phyloP scores from a whole-genome alignment of 2,888 invertebrate genomes.

The Spilarctia lutea region DNA sequence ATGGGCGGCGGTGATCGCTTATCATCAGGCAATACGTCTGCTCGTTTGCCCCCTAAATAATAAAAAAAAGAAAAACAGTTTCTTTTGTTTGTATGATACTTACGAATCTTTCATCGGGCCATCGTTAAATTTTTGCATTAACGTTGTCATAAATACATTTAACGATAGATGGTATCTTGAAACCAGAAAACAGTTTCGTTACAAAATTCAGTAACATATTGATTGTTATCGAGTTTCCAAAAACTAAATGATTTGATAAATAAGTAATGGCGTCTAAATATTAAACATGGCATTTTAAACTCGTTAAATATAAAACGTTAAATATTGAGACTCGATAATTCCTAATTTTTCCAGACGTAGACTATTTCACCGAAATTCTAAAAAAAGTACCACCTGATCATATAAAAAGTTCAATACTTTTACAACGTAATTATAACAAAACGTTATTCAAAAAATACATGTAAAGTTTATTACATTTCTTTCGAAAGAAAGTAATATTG shows the following conservation, averaged over 20 bases:
- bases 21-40: too few species aligned
- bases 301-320: background rate
- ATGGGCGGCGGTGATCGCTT: too few species aligned
- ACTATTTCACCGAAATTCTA: background rate
- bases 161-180: background rate
- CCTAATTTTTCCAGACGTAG: background rate
- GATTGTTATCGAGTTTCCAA: background rate
- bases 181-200: background rate
- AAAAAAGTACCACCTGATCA: background rate
- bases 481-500: conserved; percentile 3
- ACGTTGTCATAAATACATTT: background rate
- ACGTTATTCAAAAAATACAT: background rate
- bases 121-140: background rate
- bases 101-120: background rate
- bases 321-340: background rate
- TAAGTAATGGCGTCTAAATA: background rate
- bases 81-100: background rate
- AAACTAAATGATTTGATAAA: background rate
- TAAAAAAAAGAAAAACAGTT: background rate
- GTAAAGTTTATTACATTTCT: conserved; percentile 12
- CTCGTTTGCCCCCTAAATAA: too few species aligned
- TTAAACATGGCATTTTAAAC: background rate
- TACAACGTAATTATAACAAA: background rate
- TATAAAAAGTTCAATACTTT: background rate
- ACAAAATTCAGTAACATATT: background rate